Evolutionary conservation across 1,140 invertebrate genomes (phyloP).

Genomic region (Trichonephila inaurata): DNA sequence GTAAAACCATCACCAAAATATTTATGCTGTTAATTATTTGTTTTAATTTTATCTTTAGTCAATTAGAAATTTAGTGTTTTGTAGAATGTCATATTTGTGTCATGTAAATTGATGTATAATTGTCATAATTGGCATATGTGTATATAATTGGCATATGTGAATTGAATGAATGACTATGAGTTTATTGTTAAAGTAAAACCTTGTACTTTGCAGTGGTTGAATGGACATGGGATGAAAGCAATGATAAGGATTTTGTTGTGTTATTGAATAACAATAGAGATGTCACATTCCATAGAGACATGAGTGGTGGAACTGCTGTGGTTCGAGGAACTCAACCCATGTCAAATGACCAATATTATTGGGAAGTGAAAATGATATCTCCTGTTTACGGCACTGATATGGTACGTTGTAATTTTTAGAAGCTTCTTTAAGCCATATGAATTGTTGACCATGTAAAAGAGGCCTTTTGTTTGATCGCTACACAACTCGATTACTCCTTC

Average conservation of each 20-base stretch:
- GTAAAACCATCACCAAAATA: no score
- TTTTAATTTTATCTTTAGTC: no score
- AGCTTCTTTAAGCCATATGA: no score
- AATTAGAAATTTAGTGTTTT: no score
- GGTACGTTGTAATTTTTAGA: constrained; percentile 82
- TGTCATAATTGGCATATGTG: no score
- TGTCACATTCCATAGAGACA: constrained; percentile 87
- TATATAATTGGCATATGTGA: no score
- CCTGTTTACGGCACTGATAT: constrained; percentile 90
- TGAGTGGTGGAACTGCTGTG: constrained; percentile 88
- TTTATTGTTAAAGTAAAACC: background rate
- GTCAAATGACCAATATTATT: constrained; percentile 88
- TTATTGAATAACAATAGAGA: constrained; percentile 83
- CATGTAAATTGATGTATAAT: no score
- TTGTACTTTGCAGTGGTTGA: constrained; percentile 79
- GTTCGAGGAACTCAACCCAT: constrained; percentile 85
- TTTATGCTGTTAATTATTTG: no score
- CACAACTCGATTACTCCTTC: no score
- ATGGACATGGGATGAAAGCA: constrained; percentile 84
- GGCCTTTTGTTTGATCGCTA: no score
- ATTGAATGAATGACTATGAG: background rate
- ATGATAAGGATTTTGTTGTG: constrained; percentile 80
- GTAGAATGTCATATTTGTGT: no score
- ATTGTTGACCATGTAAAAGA: no score
- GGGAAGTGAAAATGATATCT: constrained; percentile 91